These are phyloP conservation scores for Drosophila cracens DNA, from an alignment of 2,888 invertebrate species.

Conservation along the genomic window DNA sequence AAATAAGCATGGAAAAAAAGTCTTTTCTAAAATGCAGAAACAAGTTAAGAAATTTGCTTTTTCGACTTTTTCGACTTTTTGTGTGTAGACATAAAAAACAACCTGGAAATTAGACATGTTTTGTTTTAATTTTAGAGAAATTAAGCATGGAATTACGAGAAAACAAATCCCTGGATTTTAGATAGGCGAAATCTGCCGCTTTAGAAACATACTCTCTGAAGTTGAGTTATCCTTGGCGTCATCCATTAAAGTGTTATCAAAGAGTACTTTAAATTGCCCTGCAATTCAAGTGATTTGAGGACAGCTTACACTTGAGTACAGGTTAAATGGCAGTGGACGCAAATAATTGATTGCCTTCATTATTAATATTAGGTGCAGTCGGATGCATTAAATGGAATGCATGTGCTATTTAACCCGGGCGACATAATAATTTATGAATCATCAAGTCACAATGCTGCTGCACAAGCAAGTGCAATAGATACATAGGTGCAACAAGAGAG, in stretches of 20 bases:
- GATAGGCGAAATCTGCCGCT: not conserved
- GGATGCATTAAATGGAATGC: constrained; percentile 14
- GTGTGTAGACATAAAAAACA: not conserved
- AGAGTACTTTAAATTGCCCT: not conserved
- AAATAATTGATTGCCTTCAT: not conserved
- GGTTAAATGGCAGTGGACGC: not conserved
- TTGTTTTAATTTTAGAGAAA: not conserved
- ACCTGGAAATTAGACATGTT: not conserved
- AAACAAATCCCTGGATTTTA: not conserved
- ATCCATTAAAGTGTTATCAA: not conserved
- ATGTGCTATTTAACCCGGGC: constrained; percentile 13
- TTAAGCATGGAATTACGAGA: not conserved
- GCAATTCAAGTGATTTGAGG: not conserved
- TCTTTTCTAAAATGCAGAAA: not conserved
- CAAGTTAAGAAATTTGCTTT: not conserved
- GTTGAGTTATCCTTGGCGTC: not conserved
- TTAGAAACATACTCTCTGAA: not conserved
- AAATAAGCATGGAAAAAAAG: not conserved
- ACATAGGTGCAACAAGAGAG: not conserved
- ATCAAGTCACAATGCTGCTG: constrained; percentile 31
- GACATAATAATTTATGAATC: constrained; percentile 24
- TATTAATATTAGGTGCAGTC: constrained; percentile 2
- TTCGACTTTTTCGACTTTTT: not conserved
- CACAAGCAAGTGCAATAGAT: constrained; percentile 19
- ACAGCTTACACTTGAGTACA: not conserved